These are phyloP conservation scores for Oophaga sylvatica DNA, from an alignment of 2,797 vertebrate genomes.

Conservation along the genomic window DNA sequence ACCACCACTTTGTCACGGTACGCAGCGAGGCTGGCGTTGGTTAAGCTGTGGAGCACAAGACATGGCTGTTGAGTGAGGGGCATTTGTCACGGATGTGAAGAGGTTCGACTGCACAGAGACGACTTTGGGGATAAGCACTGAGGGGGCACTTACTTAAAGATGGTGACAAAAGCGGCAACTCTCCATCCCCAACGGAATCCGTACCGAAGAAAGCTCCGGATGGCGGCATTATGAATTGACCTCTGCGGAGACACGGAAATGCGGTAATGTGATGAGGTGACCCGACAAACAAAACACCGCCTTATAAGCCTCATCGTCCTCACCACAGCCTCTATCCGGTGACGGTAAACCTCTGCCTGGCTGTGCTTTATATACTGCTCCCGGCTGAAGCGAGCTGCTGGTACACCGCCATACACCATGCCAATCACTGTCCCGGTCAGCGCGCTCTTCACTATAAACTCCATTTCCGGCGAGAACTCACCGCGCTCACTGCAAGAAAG, in stretches of 20 bases:
- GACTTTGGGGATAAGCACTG: too few relatives aligned
- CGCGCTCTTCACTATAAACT: neutral
- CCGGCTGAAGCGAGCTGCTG: neutral
- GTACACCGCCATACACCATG: neutral
- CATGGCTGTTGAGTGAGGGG: neutral
- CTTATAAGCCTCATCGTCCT: neutral
- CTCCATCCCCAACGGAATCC: slow-evolving; percentile 15
- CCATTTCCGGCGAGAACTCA: neutral
- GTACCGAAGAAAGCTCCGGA: neutral
- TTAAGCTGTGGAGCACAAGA: slow-evolving; percentile 72
- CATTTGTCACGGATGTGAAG: neutral
- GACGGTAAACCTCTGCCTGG: neutral
- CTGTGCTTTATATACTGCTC: slow-evolving; percentile 3
- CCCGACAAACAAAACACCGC: too few relatives aligned
- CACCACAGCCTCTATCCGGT: slow-evolving; percentile 6
- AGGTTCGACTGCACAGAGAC: neutral
- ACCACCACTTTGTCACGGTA: slow-evolving; percentile 82
- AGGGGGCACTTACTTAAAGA: neutral
- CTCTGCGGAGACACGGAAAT: neutral
- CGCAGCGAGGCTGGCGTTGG: slow-evolving; percentile 81
- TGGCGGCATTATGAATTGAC: neutral
- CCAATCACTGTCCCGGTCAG: neutral
- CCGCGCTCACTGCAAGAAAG: neutral
- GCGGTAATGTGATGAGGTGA: neutral
- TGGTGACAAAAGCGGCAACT: neutral